These are phyloP conservation scores for Cecidostiba fungosa DNA, from an alignment of 2,888 invertebrate species.

Conservation along the genomic window DNA sequence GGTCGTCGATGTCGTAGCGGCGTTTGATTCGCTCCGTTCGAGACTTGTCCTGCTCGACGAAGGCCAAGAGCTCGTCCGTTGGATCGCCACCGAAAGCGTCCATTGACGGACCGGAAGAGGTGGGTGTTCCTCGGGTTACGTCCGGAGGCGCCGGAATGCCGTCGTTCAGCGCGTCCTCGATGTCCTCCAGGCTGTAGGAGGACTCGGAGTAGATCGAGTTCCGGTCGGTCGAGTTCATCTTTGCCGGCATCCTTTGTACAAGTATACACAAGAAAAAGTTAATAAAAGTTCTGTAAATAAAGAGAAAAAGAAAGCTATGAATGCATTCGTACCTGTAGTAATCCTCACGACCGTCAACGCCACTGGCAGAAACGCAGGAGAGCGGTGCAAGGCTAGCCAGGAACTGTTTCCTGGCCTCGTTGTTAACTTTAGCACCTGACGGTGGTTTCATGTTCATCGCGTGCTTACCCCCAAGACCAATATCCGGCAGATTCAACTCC, in stretches of 20 bases:
- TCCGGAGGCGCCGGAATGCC: constrained; percentile 84
- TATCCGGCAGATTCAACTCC: constrained; percentile 73
- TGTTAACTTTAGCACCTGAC: constrained; percentile 78
- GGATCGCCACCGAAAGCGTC: constrained; percentile 82
- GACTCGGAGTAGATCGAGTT: constrained; percentile 85
- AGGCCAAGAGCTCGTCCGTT: constrained; percentile 89
- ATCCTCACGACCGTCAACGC: constrained; percentile 83
- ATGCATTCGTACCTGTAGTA: constrained; percentile 79
- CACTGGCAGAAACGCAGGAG: constrained; percentile 86
- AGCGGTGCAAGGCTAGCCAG: constrained; percentile 89
- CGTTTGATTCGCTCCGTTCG: constrained; percentile 91
- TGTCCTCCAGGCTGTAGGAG: constrained; percentile 86
- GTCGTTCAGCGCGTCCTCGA: constrained; percentile 83
- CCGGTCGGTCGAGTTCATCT: constrained; percentile 81
- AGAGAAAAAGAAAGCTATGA: not conserved
- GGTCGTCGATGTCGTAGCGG: constrained; percentile 81
- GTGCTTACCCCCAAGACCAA: constrained; percentile 69
- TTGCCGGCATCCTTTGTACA: constrained; percentile 79
- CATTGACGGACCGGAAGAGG: constrained; percentile 81
- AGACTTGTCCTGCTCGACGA: constrained; percentile 91
- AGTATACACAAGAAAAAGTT: too few species aligned
- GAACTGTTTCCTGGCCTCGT: constrained; percentile 89
- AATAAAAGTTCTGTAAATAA: not conserved
- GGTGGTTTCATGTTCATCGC: constrained; percentile 73
- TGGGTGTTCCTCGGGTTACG: constrained; percentile 89